Evolutionary conservation across 2,888 invertebrate species (phyloP).

Genomic region (Celastrina argiolus): DNA sequence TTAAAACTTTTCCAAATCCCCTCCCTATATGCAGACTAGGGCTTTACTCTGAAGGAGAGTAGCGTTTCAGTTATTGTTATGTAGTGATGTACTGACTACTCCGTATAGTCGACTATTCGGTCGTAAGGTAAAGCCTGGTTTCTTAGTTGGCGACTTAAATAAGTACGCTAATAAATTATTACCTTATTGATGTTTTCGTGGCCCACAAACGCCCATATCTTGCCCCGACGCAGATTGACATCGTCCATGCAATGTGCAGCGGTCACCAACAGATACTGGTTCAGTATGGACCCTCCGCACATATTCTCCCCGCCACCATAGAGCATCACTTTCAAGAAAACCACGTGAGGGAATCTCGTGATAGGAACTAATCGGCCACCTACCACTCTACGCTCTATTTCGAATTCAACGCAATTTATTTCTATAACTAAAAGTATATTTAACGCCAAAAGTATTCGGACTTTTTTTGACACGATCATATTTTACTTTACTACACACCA

Average conservation of each 20-base stretch:
- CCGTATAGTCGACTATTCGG: too few species aligned
- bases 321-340: constrained; percentile 31
- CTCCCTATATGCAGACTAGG: too few species aligned
- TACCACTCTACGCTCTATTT: constrained; percentile 35
- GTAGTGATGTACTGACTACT: too few species aligned
- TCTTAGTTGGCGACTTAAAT: too few species aligned
- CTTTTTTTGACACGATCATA: not conserved
- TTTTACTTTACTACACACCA: too few species aligned
- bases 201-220: constrained; percentile 35
- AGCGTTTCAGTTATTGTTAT: too few species aligned
- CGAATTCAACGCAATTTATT: not conserved
- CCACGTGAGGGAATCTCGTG: constrained; percentile 38
- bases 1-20: too few species aligned
- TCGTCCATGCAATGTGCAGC: constrained; percentile 43
- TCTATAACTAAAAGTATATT: not conserved
- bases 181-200: constrained; percentile 36
- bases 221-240: constrained; percentile 22
- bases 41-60: too few species aligned
- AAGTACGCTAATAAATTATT: not conserved
- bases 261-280: constrained; percentile 40
- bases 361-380: constrained; percentile 35
- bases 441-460: not conserved
- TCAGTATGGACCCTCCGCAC: constrained; percentile 44
- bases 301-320: constrained; percentile 21
- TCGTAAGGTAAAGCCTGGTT: too few species aligned